phyloP scores from a whole-genome alignment of 2,888 invertebrate species.

The Catocala sponsa region DNA sequence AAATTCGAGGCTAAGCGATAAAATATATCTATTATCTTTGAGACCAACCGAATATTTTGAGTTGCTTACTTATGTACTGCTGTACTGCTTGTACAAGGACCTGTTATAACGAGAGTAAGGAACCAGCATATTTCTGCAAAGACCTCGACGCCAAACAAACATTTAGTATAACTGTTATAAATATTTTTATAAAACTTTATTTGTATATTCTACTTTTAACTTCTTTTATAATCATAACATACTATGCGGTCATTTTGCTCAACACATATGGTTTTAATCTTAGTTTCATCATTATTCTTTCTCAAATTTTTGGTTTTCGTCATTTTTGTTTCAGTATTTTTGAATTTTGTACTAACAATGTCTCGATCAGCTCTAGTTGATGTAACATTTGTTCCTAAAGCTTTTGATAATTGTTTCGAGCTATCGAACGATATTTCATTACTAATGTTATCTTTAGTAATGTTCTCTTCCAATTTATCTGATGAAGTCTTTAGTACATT shows the following conservation, averaged over 20 bases:
- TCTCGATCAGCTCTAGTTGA: not conserved
- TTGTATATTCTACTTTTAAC: not conserved
- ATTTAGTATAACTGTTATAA: too few species aligned
- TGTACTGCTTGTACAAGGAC: too few species aligned
- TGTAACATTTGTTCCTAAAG: not conserved
- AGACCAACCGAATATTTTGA: too few species aligned
- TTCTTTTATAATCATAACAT: conserved; percentile 55
- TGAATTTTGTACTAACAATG: not conserved
- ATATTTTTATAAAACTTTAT: too few species aligned
- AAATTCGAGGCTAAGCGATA: too few species aligned
- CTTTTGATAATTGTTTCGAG: not conserved
- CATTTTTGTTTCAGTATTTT: conserved; percentile 1
- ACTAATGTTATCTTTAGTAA: too few species aligned
- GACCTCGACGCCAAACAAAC: too few species aligned
- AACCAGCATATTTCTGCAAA: too few species aligned
- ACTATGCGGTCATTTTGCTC: conserved; percentile 66
- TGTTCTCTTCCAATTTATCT: not conserved
- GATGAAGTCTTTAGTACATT: not conserved
- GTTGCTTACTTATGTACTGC: too few species aligned
- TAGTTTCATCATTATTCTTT: not conserved
- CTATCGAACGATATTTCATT: not conserved
- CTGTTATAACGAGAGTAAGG: too few species aligned
- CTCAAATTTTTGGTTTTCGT: not conserved
- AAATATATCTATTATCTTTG: too few species aligned
- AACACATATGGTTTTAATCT: conserved; percentile 54